Evolutionary conservation across 2,797 vertebrate species (phyloP).

Genomic region (Darevskia nairensis): DNA sequence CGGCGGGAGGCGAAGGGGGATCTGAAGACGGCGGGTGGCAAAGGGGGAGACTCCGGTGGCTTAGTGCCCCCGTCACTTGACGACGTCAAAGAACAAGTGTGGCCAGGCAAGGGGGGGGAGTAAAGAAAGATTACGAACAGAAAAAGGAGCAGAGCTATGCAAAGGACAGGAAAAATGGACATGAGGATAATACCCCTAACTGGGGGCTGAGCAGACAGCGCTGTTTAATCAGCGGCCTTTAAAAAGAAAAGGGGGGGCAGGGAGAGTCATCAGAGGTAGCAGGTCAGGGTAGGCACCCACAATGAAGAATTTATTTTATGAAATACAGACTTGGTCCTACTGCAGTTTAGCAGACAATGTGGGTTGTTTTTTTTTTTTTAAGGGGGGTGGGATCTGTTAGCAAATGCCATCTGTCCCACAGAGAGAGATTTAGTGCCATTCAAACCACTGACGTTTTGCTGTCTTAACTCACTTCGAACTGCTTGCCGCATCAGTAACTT

Average conservation of each 20-base stretch:
- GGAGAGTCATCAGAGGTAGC: not conserved
- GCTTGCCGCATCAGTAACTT: not conserved
- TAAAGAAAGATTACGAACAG: conserved; percentile 23
- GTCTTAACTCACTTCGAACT: not conserved
- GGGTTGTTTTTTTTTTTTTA: too few relatives aligned
- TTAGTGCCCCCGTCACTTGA: conserved; percentile 31
- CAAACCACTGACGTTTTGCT: not conserved
- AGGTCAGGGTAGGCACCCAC: not conserved
- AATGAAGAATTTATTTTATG: not conserved
- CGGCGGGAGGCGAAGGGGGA: conserved; percentile 11
- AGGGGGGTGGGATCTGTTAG: not conserved
- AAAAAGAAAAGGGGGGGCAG: not conserved
- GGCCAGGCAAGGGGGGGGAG: not conserved
- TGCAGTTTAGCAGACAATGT: not conserved
- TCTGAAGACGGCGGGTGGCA: not conserved
- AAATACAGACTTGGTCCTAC: not conserved
- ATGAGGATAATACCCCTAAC: conserved; percentile 19
- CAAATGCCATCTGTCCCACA: conserved; percentile 12
- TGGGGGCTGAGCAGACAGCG: conserved; percentile 5
- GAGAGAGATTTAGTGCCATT: not conserved
- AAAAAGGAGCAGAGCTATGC: conserved; percentile 25
- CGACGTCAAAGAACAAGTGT: conserved; percentile 23
- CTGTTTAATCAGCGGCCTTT: conserved; percentile 14
- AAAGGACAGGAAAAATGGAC: conserved; percentile 7
- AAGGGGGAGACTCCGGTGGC: not conserved